Base-by-base conservation (phyloP, 2,888 invertebrate species). In the Idaea biselata region DNA sequence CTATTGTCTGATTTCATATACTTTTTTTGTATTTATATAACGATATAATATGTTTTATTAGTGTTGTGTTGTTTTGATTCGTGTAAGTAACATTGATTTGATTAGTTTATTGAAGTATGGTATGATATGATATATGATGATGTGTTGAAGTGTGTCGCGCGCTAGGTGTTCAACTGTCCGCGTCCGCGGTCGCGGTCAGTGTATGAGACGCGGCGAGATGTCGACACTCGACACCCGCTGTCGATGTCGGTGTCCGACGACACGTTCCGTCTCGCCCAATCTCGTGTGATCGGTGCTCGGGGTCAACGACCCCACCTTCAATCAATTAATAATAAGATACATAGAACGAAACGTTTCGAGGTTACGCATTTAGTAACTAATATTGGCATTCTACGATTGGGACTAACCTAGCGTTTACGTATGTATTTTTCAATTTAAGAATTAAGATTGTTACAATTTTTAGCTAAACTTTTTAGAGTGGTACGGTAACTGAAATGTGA, bases 401-500 rank as follows among this genome's bases (percentile, higher is more conserved):
- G 93, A 93, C 93, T 93, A 93, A 93, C 93, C 91, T 93, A 93
- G 92, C 89, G 88, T 90, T 89, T 91, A 91, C 88, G 87, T 89
- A 90, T 88, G 88, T 89, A 88, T 87, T 91, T 88, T 91, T 91
- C 87, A 90, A 91, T 91, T 25, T 92, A 92, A 89, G 82, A 80
- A 87, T 87, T 93, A 93, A 92, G 91, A 90, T 91, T 93, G 93
- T 93, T 93, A 92, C 89, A 93, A 25, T 88, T 91, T 91, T 92
- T 93, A 93, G 90, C 92, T 90, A 91, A 93, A 93, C 89, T 91
- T 87, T 44, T 92, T 93, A 93, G 93, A 91, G 92, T 92, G 93
- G 93, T 93, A 93, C 92, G 91, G 91, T 93, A 93, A 93, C 93
- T 86, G 93, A 93, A 91, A 89, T 93, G 93, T 93, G 93, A 93